Conservation (phyloP, 2,797 vertebrate genomes). For the Sebastolobus alascanus region DNA sequence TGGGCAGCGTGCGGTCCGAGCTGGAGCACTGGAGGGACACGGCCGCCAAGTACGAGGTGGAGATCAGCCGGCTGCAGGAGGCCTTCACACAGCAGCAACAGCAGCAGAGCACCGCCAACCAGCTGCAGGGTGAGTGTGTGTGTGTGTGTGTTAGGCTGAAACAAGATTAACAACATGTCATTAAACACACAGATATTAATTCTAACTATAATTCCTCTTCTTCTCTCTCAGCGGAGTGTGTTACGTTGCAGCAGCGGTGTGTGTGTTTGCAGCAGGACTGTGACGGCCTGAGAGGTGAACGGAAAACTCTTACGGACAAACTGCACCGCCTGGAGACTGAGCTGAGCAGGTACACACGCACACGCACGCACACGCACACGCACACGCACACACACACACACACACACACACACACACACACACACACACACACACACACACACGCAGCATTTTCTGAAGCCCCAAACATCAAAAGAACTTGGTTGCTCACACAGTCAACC, state of each 20-base stretch:
- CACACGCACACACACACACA: background rate
- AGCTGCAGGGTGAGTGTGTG: conserved; percentile 87
- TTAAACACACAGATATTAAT: background rate
- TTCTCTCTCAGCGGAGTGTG: conserved; percentile 87
- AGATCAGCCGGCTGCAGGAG: conserved; percentile 90
- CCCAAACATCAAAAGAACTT: background rate
- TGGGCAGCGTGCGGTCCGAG: conserved; percentile 87
- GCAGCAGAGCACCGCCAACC: conserved; percentile 85
- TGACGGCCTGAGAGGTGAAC: conserved; percentile 89
- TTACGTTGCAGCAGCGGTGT: conserved; percentile 89
- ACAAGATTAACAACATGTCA: background rate
- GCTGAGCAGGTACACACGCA: conserved; percentile 84
- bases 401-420: too few species aligned
- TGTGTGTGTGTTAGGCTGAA: background rate
- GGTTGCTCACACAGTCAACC: background rate
- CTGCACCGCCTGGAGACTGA: conserved; percentile 91
- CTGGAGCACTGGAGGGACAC: conserved; percentile 92
- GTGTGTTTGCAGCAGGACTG: conserved; percentile 91
- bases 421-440: too few species aligned
- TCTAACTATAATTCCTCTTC: background rate
- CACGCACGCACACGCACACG: background rate
- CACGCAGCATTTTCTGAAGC: background rate
- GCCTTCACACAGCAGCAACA: conserved; percentile 89
- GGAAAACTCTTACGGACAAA: conserved; percentile 87
- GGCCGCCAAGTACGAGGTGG: conserved; percentile 90